These are phyloP conservation scores for Oligia fasciuncula DNA, from an alignment of 2,888 invertebrate species.

Conservation along the genomic window DNA sequence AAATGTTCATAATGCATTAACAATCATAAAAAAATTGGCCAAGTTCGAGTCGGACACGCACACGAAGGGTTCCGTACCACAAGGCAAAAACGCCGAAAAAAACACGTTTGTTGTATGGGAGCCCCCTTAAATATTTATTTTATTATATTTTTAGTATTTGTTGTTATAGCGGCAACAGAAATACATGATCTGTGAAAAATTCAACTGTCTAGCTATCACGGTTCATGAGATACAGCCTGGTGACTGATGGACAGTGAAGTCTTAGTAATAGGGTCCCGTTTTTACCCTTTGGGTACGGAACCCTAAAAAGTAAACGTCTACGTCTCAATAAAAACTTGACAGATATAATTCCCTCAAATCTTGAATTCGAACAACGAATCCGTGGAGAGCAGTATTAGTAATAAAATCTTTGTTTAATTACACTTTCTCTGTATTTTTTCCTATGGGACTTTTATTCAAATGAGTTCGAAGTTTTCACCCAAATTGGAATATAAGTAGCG, in stretches of 20 bases:
- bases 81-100: background rate
- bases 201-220: too few relatives aligned
- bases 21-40: background rate
- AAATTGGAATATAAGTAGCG: slow-evolving; percentile 61
- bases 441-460: slow-evolving; percentile 67
- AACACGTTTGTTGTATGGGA: too few relatives aligned
- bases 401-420: slow-evolving; percentile 61
- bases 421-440: slow-evolving; percentile 49
- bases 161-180: too few relatives aligned
- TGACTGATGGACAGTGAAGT: too few relatives aligned
- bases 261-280: too few relatives aligned
- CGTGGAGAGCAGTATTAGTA: slow-evolving; percentile 14
- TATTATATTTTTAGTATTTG: too few relatives aligned
- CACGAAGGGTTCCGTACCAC: too few relatives aligned
- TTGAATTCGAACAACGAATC: slow-evolving; percentile 32
- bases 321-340: slow-evolving; percentile 7
- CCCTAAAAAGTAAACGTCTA: background rate
- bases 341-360: slow-evolving; percentile 32
- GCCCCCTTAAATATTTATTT: too few relatives aligned
- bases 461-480: slow-evolving; percentile 60
- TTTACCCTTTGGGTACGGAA: too few relatives aligned
- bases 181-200: too few relatives aligned
- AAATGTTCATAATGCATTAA: background rate
- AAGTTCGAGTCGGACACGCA: too few relatives aligned
- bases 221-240: too few relatives aligned